phyloP scores from a whole-genome alignment of 2,888 invertebrate species.

The Pseudococcus longispinus region DNA sequence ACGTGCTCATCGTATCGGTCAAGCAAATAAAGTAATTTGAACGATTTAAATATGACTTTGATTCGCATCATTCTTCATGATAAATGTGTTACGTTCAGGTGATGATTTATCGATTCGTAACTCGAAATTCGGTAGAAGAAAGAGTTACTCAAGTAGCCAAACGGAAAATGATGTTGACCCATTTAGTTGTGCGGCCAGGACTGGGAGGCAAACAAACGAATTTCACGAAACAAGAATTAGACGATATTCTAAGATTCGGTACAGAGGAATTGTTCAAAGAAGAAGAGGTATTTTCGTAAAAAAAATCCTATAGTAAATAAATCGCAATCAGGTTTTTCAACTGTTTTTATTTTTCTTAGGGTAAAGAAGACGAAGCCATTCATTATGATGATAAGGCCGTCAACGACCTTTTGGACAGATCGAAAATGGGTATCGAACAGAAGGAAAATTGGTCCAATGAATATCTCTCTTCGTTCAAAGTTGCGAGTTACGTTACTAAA shows the following conservation, averaged over 20 bases:
- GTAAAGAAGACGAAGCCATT: conserved; percentile 88
- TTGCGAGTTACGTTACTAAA: conserved; percentile 93
- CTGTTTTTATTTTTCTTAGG: conserved; percentile 61
- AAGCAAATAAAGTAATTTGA: conserved; percentile 80
- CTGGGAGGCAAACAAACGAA: conserved; percentile 95
- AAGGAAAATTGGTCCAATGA: conserved; percentile 99
- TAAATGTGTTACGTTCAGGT: conserved; percentile 66
- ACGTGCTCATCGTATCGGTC: conserved; percentile 98
- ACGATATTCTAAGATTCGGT: conserved; percentile 97
- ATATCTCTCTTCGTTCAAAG: conserved; percentile 98
- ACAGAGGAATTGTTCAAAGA: conserved; percentile 99
- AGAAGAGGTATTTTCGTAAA: conserved; percentile 70
- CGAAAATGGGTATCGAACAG: conserved; percentile 94
- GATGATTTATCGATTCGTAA: conserved; percentile 99
- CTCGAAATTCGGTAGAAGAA: conserved; percentile 97
- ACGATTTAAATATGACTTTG: neutral
- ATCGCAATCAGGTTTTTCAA: neutral
- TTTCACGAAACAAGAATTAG: conserved; percentile 98
- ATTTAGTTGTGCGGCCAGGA: conserved; percentile 93
- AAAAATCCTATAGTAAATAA: neutral
- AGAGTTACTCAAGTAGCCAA: conserved; percentile 99
- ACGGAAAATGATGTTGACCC: conserved; percentile 99
- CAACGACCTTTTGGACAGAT: conserved; percentile 87
- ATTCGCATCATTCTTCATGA: neutral
- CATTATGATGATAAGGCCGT: conserved; percentile 98